A percentile compares a stretch with the other conserved stretches of the same genome.
These are phyloP conservation scores for Drosophila albomicans DNA, from an alignment of 1,140 invertebrate species.

Conservation along the genomic window DNA sequence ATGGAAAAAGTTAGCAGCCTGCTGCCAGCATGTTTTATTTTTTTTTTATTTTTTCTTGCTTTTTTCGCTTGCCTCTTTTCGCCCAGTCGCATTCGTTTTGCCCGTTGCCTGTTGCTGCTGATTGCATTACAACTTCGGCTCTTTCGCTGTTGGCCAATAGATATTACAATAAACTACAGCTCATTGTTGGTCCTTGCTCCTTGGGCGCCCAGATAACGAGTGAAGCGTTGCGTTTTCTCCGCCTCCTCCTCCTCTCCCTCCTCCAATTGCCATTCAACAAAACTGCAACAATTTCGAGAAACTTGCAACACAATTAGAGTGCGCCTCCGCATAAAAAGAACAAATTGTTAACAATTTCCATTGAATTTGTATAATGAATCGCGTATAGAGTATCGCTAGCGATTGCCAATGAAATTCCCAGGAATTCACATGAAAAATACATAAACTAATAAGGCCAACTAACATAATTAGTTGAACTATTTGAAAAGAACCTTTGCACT, in stretches of 20 bases:
- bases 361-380: not conserved
- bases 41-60: too few species aligned
- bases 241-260: too few species aligned
- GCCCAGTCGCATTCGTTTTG: not conserved
- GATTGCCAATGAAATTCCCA: too few species aligned
- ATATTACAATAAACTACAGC: conserved; percentile 55
- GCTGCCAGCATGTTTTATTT: too few species aligned
- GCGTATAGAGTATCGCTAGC: too few species aligned
- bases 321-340: conserved; percentile 12
- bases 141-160: conserved; percentile 43
- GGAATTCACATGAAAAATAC: too few species aligned
- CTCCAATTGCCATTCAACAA: not conserved
- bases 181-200: conserved; percentile 46
- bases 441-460: too few species aligned
- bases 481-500: too few species aligned
- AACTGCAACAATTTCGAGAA: not conserved
- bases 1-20: conserved; percentile 65
- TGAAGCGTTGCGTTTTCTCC: not conserved
- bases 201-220: conserved; percentile 27
- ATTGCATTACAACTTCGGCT: conserved; percentile 56
- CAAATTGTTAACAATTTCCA: not conserved
- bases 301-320: conserved; percentile 4
- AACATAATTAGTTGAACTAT: too few species aligned
- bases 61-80: not conserved
- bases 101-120: conserved; percentile 48